Evolutionary conservation across 1,140 invertebrate genomes (phyloP).

Genomic region (Ips typographus): DNA sequence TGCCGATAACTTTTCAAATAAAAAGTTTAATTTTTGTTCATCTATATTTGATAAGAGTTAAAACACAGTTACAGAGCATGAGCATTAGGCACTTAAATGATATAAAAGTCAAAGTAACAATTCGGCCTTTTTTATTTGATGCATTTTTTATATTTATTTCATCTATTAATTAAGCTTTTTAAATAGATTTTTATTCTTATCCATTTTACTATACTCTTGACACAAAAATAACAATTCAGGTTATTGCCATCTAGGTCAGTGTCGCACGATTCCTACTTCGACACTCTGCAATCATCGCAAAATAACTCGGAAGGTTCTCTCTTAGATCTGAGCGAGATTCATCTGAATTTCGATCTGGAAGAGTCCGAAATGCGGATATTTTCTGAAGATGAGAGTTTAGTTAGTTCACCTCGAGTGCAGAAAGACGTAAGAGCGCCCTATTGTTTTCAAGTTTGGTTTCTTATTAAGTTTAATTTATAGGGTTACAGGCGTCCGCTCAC

Average conservation of each 20-base stretch:
- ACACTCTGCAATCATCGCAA: slow-evolving; percentile 61
- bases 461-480: background rate
- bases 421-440: slow-evolving; percentile 48
- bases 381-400: slow-evolving; percentile 76
- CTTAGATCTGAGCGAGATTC: slow-evolving; percentile 77
- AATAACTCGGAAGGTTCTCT: slow-evolving; percentile 53
- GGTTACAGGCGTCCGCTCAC: slow-evolving; percentile 50
- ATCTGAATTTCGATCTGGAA: slow-evolving; percentile 79
- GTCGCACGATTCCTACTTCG: slow-evolving; percentile 92
- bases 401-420: slow-evolving; percentile 57
- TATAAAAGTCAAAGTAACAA: no score
- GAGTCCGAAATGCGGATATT: slow-evolving; percentile 84
- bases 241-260: slow-evolving; percentile 62
- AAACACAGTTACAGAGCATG: no score
- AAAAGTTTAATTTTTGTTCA: background rate
- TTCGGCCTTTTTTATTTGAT: no score
- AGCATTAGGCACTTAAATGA: no score
- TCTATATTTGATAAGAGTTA: no score
- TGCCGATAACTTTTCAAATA: background rate
- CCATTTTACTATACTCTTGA: background rate
- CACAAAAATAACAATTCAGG: slow-evolving; percentile 11
- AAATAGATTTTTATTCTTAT: background rate
- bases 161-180: no score
- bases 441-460: background rate
- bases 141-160: no score